phyloP scores from a whole-genome alignment of 2,888 invertebrate species.

The Mesoligia furuncula region DNA sequence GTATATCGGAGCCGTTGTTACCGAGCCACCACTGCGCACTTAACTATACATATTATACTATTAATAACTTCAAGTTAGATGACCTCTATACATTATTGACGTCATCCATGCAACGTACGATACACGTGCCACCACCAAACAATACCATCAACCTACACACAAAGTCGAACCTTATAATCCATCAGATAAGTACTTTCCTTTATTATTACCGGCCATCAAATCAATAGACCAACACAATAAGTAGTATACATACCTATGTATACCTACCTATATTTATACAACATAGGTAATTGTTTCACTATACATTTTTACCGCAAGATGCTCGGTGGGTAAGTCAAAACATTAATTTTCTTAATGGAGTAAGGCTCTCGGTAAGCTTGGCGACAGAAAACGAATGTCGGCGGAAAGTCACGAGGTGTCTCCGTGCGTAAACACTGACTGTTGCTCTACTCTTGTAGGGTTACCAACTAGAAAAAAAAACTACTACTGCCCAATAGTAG shows the following conservation, averaged over 20 bases:
- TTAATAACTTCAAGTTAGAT: conserved; percentile 4
- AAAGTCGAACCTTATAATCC: conserved; percentile 19
- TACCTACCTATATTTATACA: conserved; percentile 22
- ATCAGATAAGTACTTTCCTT: conserved; percentile 35
- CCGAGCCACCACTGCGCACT: too few relatives aligned
- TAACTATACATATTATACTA: too few relatives aligned
- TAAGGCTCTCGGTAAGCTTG: conserved; percentile 84
- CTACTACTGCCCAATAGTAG: not conserved
- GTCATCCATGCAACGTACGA: conserved; percentile 24
- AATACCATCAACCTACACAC: conserved; percentile 31
- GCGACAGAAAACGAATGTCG: conserved; percentile 80
- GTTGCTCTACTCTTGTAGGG: conserved; percentile 72
- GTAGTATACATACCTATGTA: not conserved
- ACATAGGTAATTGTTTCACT: conserved; percentile 57
- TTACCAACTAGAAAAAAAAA: conserved; percentile 20
- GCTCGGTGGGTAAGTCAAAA: conserved; percentile 85
- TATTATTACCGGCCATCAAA: conserved; percentile 41
- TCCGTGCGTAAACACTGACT: conserved; percentile 85
- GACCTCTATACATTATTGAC: conserved; percentile 20
- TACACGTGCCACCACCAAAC: conserved; percentile 19
- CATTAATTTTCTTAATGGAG: conserved; percentile 91
- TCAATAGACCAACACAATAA: conserved; percentile 45
- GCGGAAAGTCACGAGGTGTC: conserved; percentile 80
- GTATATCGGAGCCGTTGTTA: too few relatives aligned
- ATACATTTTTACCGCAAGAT: conserved; percentile 71